Conservation (phyloP, 2,797 vertebrate species). For the Acrossocheilus fasciatus region DNA sequence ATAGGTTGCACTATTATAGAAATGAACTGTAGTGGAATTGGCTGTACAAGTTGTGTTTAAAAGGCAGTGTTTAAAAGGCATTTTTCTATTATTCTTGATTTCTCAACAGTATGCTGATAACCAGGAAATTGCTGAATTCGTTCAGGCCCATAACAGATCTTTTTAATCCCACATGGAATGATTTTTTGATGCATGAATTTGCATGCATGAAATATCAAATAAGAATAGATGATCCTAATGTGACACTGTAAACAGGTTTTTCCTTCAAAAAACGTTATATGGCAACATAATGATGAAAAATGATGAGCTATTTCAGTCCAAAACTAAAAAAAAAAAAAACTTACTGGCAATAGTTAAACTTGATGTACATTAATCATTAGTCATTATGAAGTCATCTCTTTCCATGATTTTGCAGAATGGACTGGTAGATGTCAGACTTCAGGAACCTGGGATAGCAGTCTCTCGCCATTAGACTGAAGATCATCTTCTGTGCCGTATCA, state of each 20-base stretch:
- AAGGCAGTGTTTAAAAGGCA: too few relatives aligned
- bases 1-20: conserved; percentile 5
- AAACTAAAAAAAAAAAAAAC: conserved; percentile 14
- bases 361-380: background rate
- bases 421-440: conserved; percentile 91
- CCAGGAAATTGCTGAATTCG: conserved; percentile 5
- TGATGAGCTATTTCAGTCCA: conserved; percentile 18
- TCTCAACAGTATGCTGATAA: conserved; percentile 30
- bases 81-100: background rate
- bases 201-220: background rate
- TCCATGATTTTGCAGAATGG: conserved; percentile 81
- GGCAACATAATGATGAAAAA: background rate
- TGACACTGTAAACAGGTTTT: background rate
- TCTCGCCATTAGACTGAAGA: conserved; percentile 93
- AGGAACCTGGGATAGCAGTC: conserved; percentile 96
- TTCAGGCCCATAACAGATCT: conserved; percentile 5
- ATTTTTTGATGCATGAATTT: background rate
- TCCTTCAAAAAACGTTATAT: background rate
- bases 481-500: conserved; percentile 89
- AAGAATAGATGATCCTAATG: background rate
- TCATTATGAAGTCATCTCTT: conserved; percentile 79
- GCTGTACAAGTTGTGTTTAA: conserved; percentile 6
- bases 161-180: background rate
- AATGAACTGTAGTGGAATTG: background rate
- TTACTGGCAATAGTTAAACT: conserved; percentile 14